Conservation (phyloP, 2,888 invertebrate species). For the Sacculina carcini region DNA sequence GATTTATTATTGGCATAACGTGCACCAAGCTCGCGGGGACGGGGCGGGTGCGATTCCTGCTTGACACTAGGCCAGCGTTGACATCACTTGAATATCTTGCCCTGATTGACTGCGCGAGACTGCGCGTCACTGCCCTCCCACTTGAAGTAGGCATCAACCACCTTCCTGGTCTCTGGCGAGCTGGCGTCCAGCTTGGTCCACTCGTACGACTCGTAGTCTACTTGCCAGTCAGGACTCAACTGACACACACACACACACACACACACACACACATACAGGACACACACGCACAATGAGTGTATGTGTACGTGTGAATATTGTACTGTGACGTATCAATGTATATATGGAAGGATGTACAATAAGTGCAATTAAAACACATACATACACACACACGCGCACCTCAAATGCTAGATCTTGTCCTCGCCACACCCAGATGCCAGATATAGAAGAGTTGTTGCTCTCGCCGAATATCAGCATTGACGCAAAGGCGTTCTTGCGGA, state of each 20-base stretch:
- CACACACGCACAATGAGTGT: background rate
- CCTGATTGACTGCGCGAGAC: constrained; percentile 87
- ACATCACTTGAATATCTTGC: constrained; percentile 92
- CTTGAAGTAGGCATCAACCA: constrained; percentile 67
- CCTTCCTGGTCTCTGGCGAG: constrained; percentile 49
- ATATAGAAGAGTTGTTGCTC: constrained; percentile 73
- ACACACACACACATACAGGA: background rate
- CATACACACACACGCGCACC: constrained; percentile 22
- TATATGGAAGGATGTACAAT: constrained; percentile 2
- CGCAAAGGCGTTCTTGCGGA: constrained; percentile 87
- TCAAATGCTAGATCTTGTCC: constrained; percentile 76
- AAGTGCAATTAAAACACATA: constrained; percentile 5
- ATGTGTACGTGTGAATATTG: too few species aligned
- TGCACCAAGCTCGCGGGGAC: too few species aligned
- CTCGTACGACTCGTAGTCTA: constrained; percentile 83
- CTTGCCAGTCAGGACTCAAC: constrained; percentile 73
- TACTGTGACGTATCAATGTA: too few species aligned
- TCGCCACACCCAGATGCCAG: constrained; percentile 94
- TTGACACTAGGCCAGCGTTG: too few species aligned
- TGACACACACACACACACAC: constrained; percentile 21
- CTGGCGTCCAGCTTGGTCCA: constrained; percentile 80
- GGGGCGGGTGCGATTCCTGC: too few species aligned
- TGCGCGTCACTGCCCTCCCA: constrained; percentile 64
- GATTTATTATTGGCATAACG: too few species aligned
- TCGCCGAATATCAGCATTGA: constrained; percentile 77